Percentiles rank a stretch among this genome's conserved stretches.
Evolutionary conservation across 2,797 vertebrate species (phyloP).

Genomic region (Arctocebus calabarensis): DNA sequence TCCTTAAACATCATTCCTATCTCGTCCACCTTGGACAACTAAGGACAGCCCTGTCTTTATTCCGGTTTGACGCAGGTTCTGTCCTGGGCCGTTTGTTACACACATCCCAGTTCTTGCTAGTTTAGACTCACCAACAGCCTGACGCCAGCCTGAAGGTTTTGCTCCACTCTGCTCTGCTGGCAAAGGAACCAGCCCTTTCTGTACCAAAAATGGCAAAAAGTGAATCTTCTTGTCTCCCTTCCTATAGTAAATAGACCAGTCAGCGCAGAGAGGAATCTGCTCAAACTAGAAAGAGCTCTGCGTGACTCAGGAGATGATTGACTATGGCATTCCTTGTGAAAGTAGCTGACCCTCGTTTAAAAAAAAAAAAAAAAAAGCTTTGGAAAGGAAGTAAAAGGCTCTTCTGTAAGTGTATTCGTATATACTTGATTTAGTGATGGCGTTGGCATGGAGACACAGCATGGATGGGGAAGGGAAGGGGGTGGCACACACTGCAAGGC

Average conservation of each 20-base stretch:
- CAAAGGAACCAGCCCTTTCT: slow-evolving; percentile 35
- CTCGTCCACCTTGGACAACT: neutral
- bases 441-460: slow-evolving; percentile 7
- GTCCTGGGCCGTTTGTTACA: neutral
- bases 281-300: slow-evolving; percentile 54
- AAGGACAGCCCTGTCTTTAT: neutral
- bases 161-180: neutral
- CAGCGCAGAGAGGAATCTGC: slow-evolving; percentile 54
- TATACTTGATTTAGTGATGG: neutral
- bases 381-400: slow-evolving; percentile 47
- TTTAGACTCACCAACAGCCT: neutral
- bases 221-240: slow-evolving; percentile 26
- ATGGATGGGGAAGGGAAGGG: neutral
- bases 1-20: neutral
- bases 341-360: neutral
- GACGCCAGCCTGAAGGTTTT: neutral
- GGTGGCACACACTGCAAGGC: neutral
- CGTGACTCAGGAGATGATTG: slow-evolving; percentile 50
- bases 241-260: slow-evolving; percentile 58
- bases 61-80: neutral
- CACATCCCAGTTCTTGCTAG: neutral
- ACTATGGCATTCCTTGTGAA: slow-evolving; percentile 49
- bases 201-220: slow-evolving; percentile 68
- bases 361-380: neutral
- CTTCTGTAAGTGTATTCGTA: slow-evolving; percentile 22